These are phyloP conservation scores for Sinodicranocentrus sp. DNA, from an alignment of 2,888 invertebrate species.

Conservation along the genomic window DNA sequence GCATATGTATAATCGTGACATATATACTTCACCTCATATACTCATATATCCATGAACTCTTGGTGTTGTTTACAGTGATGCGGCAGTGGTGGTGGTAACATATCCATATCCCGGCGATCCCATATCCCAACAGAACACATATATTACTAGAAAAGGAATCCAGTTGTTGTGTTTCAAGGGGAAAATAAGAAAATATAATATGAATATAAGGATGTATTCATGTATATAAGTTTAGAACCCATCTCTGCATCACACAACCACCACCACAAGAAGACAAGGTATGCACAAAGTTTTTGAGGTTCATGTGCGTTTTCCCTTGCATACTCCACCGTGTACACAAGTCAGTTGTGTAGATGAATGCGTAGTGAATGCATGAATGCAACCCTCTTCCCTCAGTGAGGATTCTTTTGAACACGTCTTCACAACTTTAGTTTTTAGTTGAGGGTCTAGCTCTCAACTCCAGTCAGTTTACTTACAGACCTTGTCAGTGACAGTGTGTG, in stretches of 20 bases:
- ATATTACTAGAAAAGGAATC: neutral
- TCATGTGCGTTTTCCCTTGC: neutral
- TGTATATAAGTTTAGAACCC: too few species aligned
- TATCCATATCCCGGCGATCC: constrained; percentile 44
- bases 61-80: constrained; percentile 46
- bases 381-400: constrained; percentile 29
- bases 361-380: constrained; percentile 43
- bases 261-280: too few species aligned
- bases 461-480: constrained; percentile 61
- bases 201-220: too few species aligned
- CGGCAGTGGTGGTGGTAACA: constrained; percentile 49
- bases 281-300: too few species aligned
- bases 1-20: neutral
- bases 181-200: neutral
- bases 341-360: neutral
- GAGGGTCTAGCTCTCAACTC: constrained; percentile 49
- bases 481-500: constrained; percentile 46
- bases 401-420: constrained; percentile 7
- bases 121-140: neutral
- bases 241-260: too few species aligned
- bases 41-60: constrained; percentile 33
- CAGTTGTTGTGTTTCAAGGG: neutral
- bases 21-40: neutral
- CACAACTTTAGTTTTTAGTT: constrained; percentile 24
- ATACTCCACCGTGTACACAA: neutral